Evolutionary conservation across 2,888 invertebrate genomes (phyloP).

Genomic region (Odontomyia ornata): DNA sequence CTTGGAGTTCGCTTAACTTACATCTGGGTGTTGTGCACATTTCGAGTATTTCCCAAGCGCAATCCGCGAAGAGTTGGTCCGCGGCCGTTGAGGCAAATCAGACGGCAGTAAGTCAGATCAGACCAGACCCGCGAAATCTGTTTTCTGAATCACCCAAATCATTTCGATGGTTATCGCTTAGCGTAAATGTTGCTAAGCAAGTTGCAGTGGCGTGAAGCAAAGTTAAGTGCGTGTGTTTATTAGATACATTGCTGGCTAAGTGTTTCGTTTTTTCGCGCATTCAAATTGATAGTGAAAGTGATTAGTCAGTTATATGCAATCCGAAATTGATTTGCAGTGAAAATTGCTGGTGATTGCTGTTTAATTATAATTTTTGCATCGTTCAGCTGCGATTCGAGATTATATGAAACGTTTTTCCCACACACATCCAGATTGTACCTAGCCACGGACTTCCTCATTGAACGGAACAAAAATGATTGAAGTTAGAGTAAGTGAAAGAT

Average conservation of each 20-base stretch:
- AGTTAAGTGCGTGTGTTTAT: slow-evolving; percentile 10
- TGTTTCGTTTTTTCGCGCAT: slow-evolving; percentile 8
- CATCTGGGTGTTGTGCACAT: neutral
- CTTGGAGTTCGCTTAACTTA: slow-evolving; percentile 6
- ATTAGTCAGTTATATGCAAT: slow-evolving; percentile 17
- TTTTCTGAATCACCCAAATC: slow-evolving; percentile 7
- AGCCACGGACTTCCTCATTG: neutral
- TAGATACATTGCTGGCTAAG: slow-evolving; percentile 9
- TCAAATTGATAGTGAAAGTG: slow-evolving; percentile 34
- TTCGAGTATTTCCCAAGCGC: slow-evolving; percentile 13
- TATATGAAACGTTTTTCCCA: neutral
- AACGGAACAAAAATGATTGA: slow-evolving; percentile 15
- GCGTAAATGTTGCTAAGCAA: neutral
- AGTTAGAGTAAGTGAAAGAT: slow-evolving; percentile 28
- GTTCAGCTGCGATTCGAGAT: neutral
- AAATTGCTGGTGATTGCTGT: neutral
- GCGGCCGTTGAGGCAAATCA: neutral
- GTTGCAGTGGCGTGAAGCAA: slow-evolving; percentile 13
- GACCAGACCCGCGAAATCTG: neutral
- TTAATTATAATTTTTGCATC: neutral
- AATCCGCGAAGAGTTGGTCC: neutral
- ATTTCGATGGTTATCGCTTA: slow-evolving; percentile 20
- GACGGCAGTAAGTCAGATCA: neutral
- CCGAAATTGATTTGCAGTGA: slow-evolving; percentile 20
- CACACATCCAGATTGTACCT: neutral